Conservation (phyloP, 1,140 invertebrate species). For the Drosophila sp. region DNA sequence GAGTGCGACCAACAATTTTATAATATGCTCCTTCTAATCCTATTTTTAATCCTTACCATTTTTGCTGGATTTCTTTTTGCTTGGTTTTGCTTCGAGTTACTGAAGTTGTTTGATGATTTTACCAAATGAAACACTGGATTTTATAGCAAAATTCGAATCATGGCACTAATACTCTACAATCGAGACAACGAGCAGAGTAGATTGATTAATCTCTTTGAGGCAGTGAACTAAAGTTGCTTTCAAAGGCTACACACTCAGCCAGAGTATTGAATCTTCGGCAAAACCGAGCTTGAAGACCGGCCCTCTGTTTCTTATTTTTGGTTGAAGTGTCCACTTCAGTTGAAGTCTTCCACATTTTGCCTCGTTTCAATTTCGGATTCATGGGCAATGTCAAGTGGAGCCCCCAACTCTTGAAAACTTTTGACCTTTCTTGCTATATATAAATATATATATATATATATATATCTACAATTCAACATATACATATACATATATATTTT, state of each 20-base stretch:
- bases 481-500: conserved; percentile 38
- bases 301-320: not conserved
- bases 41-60: conserved; percentile 11
- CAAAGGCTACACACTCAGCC: not conserved
- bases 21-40: not conserved
- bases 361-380: conserved; percentile 9
- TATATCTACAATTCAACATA: conserved; percentile 11
- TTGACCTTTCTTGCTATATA: conserved; percentile 59
- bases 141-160: conserved; percentile 13
- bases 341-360: conserved; percentile 14
- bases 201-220: not conserved
- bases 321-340: conserved; percentile 5
- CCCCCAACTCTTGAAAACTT: conserved; percentile 5
- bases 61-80: conserved; percentile 37
- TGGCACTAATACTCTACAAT: not conserved
- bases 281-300: not conserved
- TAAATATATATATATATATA: conserved; percentile 26
- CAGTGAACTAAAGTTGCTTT: not conserved
- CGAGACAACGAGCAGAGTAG: not conserved
- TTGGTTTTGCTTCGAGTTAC: conserved; percentile 28
- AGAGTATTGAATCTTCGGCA: not conserved
- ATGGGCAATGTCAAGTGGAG: conserved; percentile 17
- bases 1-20: too few relatives aligned
- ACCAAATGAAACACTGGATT: not conserved
- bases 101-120: conserved; percentile 9